Base-by-base conservation (phyloP, 2,888 invertebrate species). In the Dyspetes luteomarginatus region DNA sequence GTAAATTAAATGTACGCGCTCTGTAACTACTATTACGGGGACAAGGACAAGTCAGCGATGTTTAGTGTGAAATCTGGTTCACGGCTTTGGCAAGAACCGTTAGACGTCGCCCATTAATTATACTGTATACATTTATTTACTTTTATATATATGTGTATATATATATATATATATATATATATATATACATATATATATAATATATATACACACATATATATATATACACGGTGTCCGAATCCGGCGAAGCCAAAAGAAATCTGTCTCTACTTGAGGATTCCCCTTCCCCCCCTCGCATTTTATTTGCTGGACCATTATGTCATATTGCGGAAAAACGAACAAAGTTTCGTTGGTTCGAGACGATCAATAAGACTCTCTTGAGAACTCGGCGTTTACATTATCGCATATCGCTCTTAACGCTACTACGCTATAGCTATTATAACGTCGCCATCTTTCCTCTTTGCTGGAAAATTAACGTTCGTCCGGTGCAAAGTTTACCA, bases 311-410 rank as follows among this genome's bases (percentile, higher is more conserved):
- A 7, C 76, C 68, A 77, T 84, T 85, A 52, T 78, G 82, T 85
- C 84, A 86, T 79, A 83, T 85, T 83, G 87, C 85, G 83, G 82
- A 68, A 75, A 83, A 78, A 75, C 64, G 73, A 73, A 62, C 12
- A 76, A 84, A 85, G 78, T 86, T 86, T 67, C 52, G 72, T 58
- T 58, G 52, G 60, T 50, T 30, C 55, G 19, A 43, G 36, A 41
- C 74, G 84, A 86, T 87, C 86, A 81, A 87, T 87, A 84, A 52
- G 72, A n/a, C 79, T 78, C 64, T 67, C 64, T 56, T 12, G 9
- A 50, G 26, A 77, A n/a, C 56, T 56, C 15, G 36, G 41, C 77
- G 55, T 71, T 77, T 48, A 17, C 56, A 64, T 55, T 62, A 68
- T 60, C 55, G 43, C 45, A 56, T 26, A 56, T 52, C 64, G 48